Conservation (phyloP, 2,113 vertebrate genomes). For the Numida meleagris region DNA sequence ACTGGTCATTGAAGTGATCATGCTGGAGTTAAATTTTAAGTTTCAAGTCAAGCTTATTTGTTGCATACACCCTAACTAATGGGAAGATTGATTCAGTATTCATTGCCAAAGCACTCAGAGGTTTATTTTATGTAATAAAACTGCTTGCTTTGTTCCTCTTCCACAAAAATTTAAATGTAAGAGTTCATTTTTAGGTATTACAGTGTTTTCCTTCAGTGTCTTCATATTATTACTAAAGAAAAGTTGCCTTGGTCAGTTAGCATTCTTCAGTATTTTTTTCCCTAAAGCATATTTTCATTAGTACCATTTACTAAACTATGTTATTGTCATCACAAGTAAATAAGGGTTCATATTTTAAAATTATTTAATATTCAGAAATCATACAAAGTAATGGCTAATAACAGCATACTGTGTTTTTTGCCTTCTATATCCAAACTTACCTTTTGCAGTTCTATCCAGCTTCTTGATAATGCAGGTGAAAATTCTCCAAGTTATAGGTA, state of each 20-base stretch:
- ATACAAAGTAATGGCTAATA: neutral
- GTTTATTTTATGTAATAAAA: neutral
- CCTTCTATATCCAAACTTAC: neutral
- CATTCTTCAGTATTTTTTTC: neutral
- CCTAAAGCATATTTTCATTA: neutral
- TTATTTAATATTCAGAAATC: neutral
- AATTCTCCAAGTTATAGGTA: neutral
- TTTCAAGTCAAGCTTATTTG: neutral
- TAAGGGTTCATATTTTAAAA: neutral
- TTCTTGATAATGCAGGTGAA: neutral
- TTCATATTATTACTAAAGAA: neutral
- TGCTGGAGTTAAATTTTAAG: slow-evolving; percentile 3
- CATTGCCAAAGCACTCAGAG: neutral
- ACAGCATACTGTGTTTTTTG: neutral
- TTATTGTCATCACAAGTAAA: neutral
- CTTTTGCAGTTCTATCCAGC: neutral
- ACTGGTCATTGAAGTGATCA: slow-evolving; percentile 6
- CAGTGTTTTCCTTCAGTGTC: neutral
- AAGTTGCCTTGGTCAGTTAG: neutral
- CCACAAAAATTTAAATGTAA: neutral
- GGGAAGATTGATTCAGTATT: neutral
- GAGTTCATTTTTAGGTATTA: neutral
- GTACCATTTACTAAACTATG: neutral
- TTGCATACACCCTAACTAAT: neutral
- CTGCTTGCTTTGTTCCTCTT: slow-evolving; percentile 21